A percentile compares a stretch with the other conserved stretches of the same genome.
phyloP scores from a whole-genome alignment of 2,888 invertebrate species.

The Encarsia formosa region DNA sequence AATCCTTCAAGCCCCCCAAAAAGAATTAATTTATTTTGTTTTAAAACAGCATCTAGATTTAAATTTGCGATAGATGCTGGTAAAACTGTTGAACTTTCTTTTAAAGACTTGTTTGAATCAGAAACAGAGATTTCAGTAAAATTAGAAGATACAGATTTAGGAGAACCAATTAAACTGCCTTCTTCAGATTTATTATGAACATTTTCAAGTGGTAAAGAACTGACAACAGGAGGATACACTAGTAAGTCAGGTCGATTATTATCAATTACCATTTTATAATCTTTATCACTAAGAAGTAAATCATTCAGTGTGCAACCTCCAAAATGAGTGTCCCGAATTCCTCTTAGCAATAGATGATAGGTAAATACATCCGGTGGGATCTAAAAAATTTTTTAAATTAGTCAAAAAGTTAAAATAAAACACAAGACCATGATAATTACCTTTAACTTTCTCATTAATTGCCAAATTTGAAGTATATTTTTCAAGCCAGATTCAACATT shows the following conservation, averaged over 20 bases:
- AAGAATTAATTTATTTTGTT: constrained; percentile 67
- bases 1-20: constrained; percentile 78
- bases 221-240: constrained; percentile 47
- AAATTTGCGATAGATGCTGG: constrained; percentile 9
- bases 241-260: constrained; percentile 64
- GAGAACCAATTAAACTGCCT: neutral
- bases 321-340: constrained; percentile 76
- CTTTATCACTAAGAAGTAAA: constrained; percentile 21
- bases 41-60: constrained; percentile 33
- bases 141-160: neutral
- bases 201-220: constrained; percentile 22
- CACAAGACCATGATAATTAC: constrained; percentile 49
- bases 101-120: neutral
- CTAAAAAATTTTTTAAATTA: constrained; percentile 5
- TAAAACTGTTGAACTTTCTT: neutral
- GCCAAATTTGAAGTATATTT: constrained; percentile 81
- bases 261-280: constrained; percentile 26
- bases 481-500: constrained; percentile 77
- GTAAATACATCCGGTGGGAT: constrained; percentile 63
- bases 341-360: constrained; percentile 77
- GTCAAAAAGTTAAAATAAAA: neutral
- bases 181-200: constrained; percentile 44
- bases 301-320: constrained; percentile 55
- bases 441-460: constrained; percentile 66
- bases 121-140: neutral